Evolutionary conservation across 2,113 vertebrate species (phyloP).

Genomic region (Arizona elegans): DNA sequence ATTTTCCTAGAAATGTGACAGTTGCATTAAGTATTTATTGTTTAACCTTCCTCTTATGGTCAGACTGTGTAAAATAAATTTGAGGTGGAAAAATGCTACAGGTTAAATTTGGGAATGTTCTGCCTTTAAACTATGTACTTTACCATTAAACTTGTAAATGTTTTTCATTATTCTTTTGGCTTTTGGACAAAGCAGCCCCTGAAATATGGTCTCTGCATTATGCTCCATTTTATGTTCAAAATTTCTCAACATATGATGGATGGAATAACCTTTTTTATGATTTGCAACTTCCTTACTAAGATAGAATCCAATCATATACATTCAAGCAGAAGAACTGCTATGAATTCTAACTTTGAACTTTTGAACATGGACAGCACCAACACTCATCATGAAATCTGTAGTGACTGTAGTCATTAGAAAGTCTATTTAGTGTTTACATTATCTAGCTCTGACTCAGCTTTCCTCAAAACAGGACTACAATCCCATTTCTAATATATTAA

Average conservation of each 20-base stretch:
- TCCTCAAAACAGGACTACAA: constrained; percentile 56
- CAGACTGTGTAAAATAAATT: neutral
- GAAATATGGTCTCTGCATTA: neutral
- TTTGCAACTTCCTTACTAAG: neutral
- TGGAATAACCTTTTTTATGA: neutral
- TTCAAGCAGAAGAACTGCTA: neutral
- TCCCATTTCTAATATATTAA: constrained; percentile 74
- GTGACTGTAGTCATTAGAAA: constrained; percentile 15
- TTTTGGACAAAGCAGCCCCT: neutral
- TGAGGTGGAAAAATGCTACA: neutral
- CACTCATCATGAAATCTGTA: neutral
- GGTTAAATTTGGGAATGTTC: neutral
- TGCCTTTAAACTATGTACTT: neutral
- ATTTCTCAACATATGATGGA: constrained; percentile 2
- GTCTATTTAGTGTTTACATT: constrained; percentile 25
- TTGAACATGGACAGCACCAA: neutral
- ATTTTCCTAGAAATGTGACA: neutral
- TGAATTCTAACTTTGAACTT: neutral
- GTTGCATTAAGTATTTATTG: neutral
- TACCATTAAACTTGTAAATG: neutral
- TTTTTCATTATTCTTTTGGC: neutral
- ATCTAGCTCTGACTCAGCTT: constrained; percentile 36
- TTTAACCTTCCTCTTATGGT: neutral
- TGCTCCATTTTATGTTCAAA: neutral
- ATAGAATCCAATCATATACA: neutral